phyloP scores from a whole-genome alignment of 2,888 invertebrate genomes.

The Aphelenchoides bicaudatus region DNA sequence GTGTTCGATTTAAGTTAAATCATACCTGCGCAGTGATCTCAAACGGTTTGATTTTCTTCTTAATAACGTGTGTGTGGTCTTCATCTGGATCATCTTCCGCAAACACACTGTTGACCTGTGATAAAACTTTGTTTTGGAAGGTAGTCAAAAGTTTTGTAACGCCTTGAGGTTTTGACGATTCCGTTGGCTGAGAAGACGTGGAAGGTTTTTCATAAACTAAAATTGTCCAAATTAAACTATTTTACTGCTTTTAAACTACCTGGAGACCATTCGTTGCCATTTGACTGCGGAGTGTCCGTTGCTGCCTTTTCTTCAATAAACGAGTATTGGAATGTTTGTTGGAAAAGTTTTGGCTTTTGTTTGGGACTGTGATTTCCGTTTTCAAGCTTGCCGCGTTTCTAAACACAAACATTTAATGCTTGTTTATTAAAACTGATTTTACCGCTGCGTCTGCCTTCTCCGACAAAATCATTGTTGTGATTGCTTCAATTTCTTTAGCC shows the following conservation, averaged over 20 bases:
- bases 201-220: slow-evolving; percentile 10
- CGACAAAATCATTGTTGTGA: slow-evolving; percentile 65
- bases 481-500: slow-evolving; percentile 79
- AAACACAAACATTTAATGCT: no score
- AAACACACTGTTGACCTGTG: slow-evolving; percentile 46
- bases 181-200: background rate
- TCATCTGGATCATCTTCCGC: slow-evolving; percentile 53
- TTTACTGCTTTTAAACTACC: no score
- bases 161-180: slow-evolving; percentile 4
- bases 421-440: no score
- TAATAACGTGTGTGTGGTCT: slow-evolving; percentile 34
- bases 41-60: slow-evolving; percentile 54
- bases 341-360: no score
- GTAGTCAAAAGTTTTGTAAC: slow-evolving; percentile 27
- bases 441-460: no score
- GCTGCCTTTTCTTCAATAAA: slow-evolving; percentile 9
- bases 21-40: slow-evolving; percentile 44
- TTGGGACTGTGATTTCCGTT: no score
- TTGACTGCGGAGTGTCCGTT: background rate
- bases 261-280: background rate
- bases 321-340: background rate
- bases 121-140: slow-evolving; percentile 26
- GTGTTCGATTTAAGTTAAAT: background rate
- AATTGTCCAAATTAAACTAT: no score
- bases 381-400: no score